Evolutionary conservation across 2,797 vertebrate genomes (phyloP).

Genomic region (Nannoperca australis): DNA sequence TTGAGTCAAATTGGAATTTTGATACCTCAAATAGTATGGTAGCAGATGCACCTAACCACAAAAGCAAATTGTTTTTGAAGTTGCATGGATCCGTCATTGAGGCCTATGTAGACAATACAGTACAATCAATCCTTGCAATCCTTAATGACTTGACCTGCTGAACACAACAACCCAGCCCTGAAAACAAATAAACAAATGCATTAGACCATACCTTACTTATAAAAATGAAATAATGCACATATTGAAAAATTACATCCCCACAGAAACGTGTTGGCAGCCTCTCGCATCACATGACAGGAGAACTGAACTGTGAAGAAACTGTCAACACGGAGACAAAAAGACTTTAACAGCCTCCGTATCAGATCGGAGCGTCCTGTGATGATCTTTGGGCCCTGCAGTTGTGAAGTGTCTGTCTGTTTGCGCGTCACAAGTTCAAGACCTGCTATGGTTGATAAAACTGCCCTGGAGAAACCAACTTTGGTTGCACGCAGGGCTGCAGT

Average conservation of each 20-base stretch:
- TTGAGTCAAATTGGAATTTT: constrained; percentile 12
- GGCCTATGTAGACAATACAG: not conserved
- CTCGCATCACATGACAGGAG: constrained; percentile 66
- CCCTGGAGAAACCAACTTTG: constrained; percentile 22
- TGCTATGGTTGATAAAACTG: constrained; percentile 13
- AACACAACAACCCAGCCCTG: not conserved
- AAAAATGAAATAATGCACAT: constrained; percentile 27
- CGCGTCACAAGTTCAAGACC: constrained; percentile 65
- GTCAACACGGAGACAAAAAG: constrained; percentile 48
- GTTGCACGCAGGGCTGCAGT: constrained; percentile 11
- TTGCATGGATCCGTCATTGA: constrained; percentile 23
- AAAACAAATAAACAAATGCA: constrained; percentile 34
- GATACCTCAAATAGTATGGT: constrained; percentile 25
- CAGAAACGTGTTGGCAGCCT: not conserved
- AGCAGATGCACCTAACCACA: constrained; percentile 33
- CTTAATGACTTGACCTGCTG: constrained; percentile 24
- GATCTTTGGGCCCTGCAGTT: constrained; percentile 41
- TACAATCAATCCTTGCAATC: constrained; percentile 12
- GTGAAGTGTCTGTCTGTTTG: constrained; percentile 34
- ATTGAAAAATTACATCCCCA: constrained; percentile 15
- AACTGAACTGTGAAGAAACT: constrained; percentile 44
- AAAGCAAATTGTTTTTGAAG: constrained; percentile 26
- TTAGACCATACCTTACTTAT: not conserved
- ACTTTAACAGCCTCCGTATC: constrained; percentile 51
- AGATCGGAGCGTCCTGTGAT: constrained; percentile 77